Base-by-base conservation (phyloP, 2,888 invertebrate species). In the Spodoptera picta region DNA sequence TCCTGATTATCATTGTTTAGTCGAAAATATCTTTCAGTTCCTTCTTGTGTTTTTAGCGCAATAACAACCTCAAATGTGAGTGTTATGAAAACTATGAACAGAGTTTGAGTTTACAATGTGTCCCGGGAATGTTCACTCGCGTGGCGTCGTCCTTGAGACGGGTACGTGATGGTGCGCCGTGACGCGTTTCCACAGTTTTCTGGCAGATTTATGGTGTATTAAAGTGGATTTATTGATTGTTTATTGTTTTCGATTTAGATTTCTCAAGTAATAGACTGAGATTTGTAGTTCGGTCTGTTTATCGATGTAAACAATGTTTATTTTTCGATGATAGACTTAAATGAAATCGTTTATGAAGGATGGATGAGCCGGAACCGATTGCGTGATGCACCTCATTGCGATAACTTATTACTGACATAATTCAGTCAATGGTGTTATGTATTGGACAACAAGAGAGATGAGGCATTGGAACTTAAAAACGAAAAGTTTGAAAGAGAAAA, bases 141-240 rank as follows among this genome's bases (percentile, higher is more conserved):
- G 69, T 69, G 71, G 67, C 57, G 65, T 58, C 59, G 80, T 81
- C 79, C 78, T 81, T 77, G 81, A 79, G 73, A 64, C 71, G 45
- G 55, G 64, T 70, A 69, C 66, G 67, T 67, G 75, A 68, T 73
- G 73, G 61, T 69, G 62, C 49, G 67, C 65, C 54, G 58, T 75
- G 77, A 81, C 76, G 78, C 69, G 68, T 77, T 80, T 83, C 77
- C 73, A 80, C 79, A 79, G 72, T 79, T 79, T 78, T 73, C 80
- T 77, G 82, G 61, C 75, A 83, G 84, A 90, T 89, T 87, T 87
- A 87, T 84, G 69, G 79, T 75, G 77, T 81, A 83, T 86, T 85
- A 85, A 86, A 82, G 68, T 62, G 73, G 77, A 87, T 89, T 87
- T 87, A 88, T 84, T 72, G 82, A 86, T 86, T 87, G 87, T 89